Evolutionary conservation across 2,113 vertebrate species (phyloP), one percentile per base, ranked within the genome.

Genomic region (Rhinichthys klamathensis): DNA sequence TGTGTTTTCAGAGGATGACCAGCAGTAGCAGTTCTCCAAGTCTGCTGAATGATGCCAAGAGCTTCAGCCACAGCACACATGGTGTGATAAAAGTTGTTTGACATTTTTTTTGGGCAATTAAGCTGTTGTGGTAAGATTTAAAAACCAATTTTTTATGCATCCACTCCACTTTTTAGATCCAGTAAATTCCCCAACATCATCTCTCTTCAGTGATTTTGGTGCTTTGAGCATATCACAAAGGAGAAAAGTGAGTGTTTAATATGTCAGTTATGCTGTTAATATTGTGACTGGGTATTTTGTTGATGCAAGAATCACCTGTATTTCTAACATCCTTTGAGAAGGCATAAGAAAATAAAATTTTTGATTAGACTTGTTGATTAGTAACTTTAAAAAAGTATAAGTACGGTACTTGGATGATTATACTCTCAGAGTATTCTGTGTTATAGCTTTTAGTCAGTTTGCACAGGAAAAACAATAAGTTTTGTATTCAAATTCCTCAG

Each of bases 1-100:
- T 72, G 58, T 81, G 25, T 81, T 27, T 84, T 65, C 90, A 99
- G 98, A 96, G 98, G 89, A 98, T 99, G 95, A 97, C 97, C 91
- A 99, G 96, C 93, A 99, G 98, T 96, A 99, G 96, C 95, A 99
- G 97, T 88, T 99, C 98, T 84, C 97, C 97, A 74, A 99, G 97
- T 94, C 97, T 99, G 94, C 95, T 98, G 84, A 99, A 97, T 85
- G 98, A 99, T 91, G 97, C 97, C 96, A 99, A 99, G 96, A 96
- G 96, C 90, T 99, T 90, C 69, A 95, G 92, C 92, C 94, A 98
- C 74, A 92, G 95, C 93, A 91, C 96, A 94, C 98, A 97, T 86
- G 98, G 98, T 99, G 94, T 96, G 95, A 90, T n/a, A 1, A 67
- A 46, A 44, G 21, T 73, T 27, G 44, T 51, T 75, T 18, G n/a